Conservation (phyloP, 2,797 vertebrate genomes). For the Hydrolagus colliei region DNA sequence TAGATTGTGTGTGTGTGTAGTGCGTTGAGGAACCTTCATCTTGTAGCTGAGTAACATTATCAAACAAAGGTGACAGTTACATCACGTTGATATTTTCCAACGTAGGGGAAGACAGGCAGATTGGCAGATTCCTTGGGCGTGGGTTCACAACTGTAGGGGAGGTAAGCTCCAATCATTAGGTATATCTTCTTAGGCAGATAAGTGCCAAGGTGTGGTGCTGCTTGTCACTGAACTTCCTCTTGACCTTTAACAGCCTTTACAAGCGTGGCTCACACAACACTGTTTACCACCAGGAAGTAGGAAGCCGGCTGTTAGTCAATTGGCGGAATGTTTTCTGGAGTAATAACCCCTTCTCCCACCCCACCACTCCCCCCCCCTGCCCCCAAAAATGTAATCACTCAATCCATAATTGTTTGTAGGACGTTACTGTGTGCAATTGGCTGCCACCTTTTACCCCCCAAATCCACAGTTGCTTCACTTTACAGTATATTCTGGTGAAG, state of each 20-base stretch:
- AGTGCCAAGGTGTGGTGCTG: neutral
- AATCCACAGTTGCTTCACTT: no score
- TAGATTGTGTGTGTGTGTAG: no score
- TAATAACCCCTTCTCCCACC: neutral
- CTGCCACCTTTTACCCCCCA: no score
- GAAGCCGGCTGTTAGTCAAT: no score
- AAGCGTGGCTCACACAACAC: neutral
- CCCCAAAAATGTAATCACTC: neutral
- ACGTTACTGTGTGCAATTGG: no score
- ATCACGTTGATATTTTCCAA: no score
- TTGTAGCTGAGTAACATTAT: neutral
- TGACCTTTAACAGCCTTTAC: neutral
- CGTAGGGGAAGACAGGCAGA: neutral
- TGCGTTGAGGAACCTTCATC: neutral
- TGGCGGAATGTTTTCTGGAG: no score
- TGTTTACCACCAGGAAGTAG: no score
- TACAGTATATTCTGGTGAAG: no score
- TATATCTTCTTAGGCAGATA: slow-evolving; percentile 13
- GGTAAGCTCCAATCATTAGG: slow-evolving; percentile 7
- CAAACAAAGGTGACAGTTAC: neutral
- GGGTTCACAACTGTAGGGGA: neutral
- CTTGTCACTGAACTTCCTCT: neutral
- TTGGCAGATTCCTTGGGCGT: neutral
- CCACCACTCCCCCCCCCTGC: no score
- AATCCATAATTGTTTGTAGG: no score